These are phyloP conservation scores for Drosophila meridionalis DNA, from an alignment of 2,888 invertebrate genomes.

Conservation along the genomic window DNA sequence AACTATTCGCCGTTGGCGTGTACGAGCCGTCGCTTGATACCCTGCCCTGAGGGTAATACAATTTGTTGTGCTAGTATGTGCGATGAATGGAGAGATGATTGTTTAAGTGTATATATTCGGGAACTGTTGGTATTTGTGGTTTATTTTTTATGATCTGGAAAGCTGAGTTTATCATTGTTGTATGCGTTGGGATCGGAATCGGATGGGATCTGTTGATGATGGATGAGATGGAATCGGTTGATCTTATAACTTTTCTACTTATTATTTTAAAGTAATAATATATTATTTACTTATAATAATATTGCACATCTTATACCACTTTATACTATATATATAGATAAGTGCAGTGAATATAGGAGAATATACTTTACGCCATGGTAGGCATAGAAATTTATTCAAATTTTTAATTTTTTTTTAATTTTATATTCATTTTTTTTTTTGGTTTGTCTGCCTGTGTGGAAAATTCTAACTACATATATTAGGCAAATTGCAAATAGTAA, in stretches of 20 bases:
- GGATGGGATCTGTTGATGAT: not conserved
- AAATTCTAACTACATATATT: not conserved
- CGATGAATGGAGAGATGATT: not conserved
- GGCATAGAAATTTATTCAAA: not conserved
- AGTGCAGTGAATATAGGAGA: not conserved
- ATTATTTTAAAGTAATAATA: not conserved
- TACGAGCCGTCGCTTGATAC: conserved; percentile 12
- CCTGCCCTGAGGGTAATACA: not conserved
- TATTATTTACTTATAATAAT: not conserved
- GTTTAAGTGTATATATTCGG: not conserved
- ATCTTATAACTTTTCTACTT: not conserved
- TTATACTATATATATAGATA: no score
- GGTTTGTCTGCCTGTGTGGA: not conserved
- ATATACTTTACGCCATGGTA: not conserved
- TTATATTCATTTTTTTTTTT: not conserved
- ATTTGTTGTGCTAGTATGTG: not conserved
- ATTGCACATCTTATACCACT: no score
- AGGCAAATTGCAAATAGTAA: not conserved
- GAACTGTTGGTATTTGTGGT: not conserved
- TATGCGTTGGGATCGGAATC: not conserved
- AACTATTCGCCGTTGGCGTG: conserved; percentile 43
- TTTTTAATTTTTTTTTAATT: no score
- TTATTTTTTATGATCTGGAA: not conserved
- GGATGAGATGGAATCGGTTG: not conserved
- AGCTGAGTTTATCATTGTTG: no score